These are phyloP conservation scores for Pollenia angustigena DNA, from an alignment of 2,888 invertebrate species.

Conservation along the genomic window DNA sequence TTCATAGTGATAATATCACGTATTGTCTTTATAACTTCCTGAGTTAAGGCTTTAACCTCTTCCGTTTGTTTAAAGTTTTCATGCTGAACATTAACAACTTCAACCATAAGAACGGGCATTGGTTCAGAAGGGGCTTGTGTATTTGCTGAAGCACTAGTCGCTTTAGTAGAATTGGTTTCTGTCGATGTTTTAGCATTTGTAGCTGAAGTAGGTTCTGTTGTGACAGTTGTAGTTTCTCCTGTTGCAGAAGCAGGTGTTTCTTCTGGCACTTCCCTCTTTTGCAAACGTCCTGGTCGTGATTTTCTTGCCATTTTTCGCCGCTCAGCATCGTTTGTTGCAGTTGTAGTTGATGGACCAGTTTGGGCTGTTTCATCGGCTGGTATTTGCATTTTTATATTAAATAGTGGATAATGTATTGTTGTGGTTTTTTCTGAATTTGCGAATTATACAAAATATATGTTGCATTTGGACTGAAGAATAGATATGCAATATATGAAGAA, in stretches of 20 bases:
- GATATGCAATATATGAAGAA: conserved; percentile 42
- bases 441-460: conserved; percentile 66
- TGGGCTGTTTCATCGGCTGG: conserved; percentile 88
- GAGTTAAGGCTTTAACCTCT: conserved; percentile 97
- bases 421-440: conserved; percentile 85
- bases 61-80: conserved; percentile 95
- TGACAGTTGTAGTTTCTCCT: conserved; percentile 1
- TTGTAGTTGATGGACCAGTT: conserved; percentile 52
- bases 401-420: conserved; percentile 92
- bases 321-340: conserved; percentile 85
- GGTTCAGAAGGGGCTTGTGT: conserved; percentile 17
- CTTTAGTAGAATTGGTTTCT: conserved; percentile 9
- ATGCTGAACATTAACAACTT: conserved; percentile 96
- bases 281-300: conserved; percentile 81
- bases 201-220: conserved; percentile 84
- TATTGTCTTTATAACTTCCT: conserved; percentile 98
- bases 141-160: conserved; percentile 28
- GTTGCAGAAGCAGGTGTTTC: conserved; percentile 58
- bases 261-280: conserved; percentile 79
- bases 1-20: conserved; percentile 98
- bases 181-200: conserved; percentile 18
- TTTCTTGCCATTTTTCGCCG: conserved; percentile 83
- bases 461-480: conserved; percentile 56
- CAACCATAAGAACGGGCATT: conserved; percentile 92
- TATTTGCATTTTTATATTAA: conserved; percentile 93